A percentile compares a stretch with the other conserved stretches of the same genome.
Conservation (phyloP, 1,140 invertebrate genomes). For the Eumeta japonica region DNA sequence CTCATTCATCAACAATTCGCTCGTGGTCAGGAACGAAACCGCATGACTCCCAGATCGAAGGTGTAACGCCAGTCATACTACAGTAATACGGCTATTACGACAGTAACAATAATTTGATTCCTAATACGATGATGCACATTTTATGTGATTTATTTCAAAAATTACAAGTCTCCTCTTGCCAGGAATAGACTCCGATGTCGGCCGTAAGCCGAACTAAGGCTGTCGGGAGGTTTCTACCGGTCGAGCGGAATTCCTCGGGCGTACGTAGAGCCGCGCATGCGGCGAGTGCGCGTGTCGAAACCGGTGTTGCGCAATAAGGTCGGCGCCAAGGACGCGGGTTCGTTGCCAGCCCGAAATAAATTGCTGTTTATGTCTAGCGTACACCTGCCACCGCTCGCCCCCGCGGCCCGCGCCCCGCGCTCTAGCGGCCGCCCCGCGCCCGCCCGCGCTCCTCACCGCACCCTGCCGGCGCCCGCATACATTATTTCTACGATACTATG, state of each 20-base stretch:
- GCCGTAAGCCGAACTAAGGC: conserved; percentile 7
- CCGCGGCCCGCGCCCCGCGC: background rate
- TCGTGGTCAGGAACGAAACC: no score
- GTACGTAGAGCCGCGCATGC: conserved; percentile 29
- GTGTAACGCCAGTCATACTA: no score
- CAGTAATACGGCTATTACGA: no score
- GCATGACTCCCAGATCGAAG: no score
- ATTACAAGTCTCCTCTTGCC: background rate
- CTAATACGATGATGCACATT: no score
- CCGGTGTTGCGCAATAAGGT: conserved; percentile 55
- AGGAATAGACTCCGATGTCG: background rate
- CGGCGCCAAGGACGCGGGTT: conserved; percentile 52
- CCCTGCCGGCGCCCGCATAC: no score
- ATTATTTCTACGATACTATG: no score
- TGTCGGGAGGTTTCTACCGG: conserved; percentile 41
- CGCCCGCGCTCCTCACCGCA: background rate
- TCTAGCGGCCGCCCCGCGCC: conserved; percentile 2
- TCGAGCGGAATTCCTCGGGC: conserved; percentile 53
- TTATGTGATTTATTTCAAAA: no score
- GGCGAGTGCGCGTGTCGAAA: conserved; percentile 38
- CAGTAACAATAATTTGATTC: no score
- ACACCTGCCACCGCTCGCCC: conserved; percentile 11
- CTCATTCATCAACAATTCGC: no score
- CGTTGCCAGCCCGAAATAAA: conserved; percentile 52
- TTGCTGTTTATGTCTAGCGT: conserved; percentile 48